Base-by-base conservation (phyloP, 2,113 vertebrate species). In the Regulus satrapa region DNA sequence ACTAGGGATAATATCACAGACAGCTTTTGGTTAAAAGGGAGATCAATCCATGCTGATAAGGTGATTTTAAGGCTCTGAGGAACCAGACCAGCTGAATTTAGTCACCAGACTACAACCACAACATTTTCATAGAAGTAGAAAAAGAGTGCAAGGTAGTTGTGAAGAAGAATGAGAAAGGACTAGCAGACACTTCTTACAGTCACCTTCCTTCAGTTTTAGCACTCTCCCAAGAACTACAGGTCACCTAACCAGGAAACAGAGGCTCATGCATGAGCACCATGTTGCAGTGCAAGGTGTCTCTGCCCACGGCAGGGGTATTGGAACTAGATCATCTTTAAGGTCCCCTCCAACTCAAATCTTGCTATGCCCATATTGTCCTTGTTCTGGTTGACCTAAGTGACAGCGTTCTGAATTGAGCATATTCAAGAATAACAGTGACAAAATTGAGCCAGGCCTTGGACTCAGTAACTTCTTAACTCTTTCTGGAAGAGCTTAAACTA, bases 201-300 rank as follows among this genome's bases (percentile, higher is more conserved):
- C 14, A 58, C 12, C 3, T 51, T 91, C 16, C 32, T 83, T 58
- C 51, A 43, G 34, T 73, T 92, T 84, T 51, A 45, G 12, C 32
- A 78, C 18, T 24, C 25, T 63, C 10, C 10, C 14, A 48, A 79
- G 36, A 85, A 15, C 10, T 68, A 62, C 23, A 67, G 18, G 12
- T 48, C 23, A 31, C n/a, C 7, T 18, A 45, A 59, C 11, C 14
- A 71, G 13, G 46, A 80, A 73, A 3, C 15, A 66, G 12, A 75
- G 6, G 17, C 40, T 24, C 3, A 1, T 5, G 12, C 0, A 1
- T 32, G 29, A 83, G 21, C 55, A 62, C 12, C 55, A 41, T 9
- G 18, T 20, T 41, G 54, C 18, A 55, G 21, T 32, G n/a, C 15
- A 67, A 76, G 4, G 3, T 28, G 17, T 48, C 40, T 40, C n/a